Conservation (phyloP, 1,140 invertebrate species). For the Stegodyphus dumicola region DNA sequence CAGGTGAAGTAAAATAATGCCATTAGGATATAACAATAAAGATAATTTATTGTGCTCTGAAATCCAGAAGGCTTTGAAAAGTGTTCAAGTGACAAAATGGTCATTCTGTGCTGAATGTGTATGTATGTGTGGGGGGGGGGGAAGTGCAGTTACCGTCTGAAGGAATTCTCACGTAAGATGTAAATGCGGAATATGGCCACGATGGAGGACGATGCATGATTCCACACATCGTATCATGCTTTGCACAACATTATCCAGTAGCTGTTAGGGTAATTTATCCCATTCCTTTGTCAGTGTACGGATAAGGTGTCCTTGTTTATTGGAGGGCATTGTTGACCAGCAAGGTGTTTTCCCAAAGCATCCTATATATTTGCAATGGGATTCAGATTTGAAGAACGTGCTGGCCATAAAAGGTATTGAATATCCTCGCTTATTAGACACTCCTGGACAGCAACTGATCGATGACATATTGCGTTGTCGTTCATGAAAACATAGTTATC, state of each 20-base stretch:
- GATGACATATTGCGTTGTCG: background rate
- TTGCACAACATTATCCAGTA: background rate
- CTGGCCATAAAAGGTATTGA: background rate
- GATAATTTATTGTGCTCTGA: no score
- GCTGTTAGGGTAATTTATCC: background rate
- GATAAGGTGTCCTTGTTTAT: background rate
- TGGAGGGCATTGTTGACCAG: background rate
- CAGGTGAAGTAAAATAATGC: no score
- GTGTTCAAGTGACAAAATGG: no score
- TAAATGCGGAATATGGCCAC: no score
- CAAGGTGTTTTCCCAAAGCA: background rate
- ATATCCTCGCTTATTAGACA: background rate
- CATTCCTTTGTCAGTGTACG: background rate
- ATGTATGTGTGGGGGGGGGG: no score
- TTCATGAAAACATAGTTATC: background rate
- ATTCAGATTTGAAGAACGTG: background rate
- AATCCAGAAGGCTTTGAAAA: no score
- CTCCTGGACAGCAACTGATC: background rate
- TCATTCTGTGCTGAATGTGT: no score
- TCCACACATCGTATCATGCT: background rate
- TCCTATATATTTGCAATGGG: background rate
- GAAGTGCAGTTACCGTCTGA: no score
- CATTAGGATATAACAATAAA: no score
- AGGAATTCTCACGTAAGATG: no score
- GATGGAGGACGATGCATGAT: background rate